Evolutionary conservation across 2,888 invertebrate genomes (phyloP).

Genomic region (Thelaira solivaga): DNA sequence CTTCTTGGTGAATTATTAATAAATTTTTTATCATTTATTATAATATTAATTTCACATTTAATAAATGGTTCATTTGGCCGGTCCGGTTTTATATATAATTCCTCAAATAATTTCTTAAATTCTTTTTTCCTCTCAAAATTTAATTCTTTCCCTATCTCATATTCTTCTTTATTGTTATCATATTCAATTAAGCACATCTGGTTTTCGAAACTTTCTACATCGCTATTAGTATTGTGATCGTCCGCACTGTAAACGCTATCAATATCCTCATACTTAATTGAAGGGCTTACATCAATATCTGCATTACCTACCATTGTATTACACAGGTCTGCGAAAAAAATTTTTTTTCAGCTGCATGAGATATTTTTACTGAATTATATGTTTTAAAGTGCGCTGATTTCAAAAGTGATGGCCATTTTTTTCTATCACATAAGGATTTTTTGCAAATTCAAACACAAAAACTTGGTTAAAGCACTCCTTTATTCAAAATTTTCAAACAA

Average conservation of each 20-base stretch:
- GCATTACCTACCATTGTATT: background rate
- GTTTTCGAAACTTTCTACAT: background rate
- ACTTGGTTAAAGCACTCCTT: too few species aligned
- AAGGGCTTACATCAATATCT: background rate
- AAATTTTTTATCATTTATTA: background rate
- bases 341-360: too few species aligned
- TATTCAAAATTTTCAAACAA: too few species aligned
- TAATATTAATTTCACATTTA: slow-evolving; percentile 6
- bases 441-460: too few species aligned
- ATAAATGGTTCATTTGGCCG: background rate
- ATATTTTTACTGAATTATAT: too few species aligned
- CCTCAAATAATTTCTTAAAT: background rate
- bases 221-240: background rate
- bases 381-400: too few species aligned
- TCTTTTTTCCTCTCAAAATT: background rate
- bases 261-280: too few species aligned
- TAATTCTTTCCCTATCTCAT: background rate
- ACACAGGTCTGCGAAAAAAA: too few species aligned
- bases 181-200: background rate
- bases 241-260: background rate
- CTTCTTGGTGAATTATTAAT: slow-evolving; percentile 42
- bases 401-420: too few species aligned
- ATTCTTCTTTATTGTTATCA: background rate
- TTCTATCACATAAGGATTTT: too few species aligned
- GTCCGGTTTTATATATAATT: background rate